These are phyloP conservation scores for Sarcophaga carnaria DNA, from an alignment of 2,888 invertebrate genomes.

Conservation along the genomic window DNA sequence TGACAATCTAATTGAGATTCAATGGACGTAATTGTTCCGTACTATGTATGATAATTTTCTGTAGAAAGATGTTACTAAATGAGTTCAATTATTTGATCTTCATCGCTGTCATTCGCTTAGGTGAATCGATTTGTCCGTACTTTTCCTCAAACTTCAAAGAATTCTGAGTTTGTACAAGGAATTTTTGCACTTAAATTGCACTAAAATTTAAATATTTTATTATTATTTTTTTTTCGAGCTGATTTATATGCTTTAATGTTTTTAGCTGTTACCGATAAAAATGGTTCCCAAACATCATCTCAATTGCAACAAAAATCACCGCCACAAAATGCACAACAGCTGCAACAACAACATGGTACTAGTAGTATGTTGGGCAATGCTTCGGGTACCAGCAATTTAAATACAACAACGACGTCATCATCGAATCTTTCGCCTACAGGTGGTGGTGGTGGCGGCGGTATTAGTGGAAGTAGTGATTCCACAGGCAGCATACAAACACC, in stretches of 20 bases:
- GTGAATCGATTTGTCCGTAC: no score
- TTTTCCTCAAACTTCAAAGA: no score
- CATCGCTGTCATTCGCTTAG: no score
- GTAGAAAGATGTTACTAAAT: no score
- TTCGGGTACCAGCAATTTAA: conserved; percentile 76
- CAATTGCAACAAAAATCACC: conserved; percentile 78
- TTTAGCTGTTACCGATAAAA: conserved; percentile 79
- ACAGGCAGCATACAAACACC: conserved; percentile 72
- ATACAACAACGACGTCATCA: conserved; percentile 76
- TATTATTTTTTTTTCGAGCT: background rate
- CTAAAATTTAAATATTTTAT: no score
- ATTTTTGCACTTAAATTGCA: no score
- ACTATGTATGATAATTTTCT: no score
- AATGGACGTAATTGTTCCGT: no score
- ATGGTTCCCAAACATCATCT: conserved; percentile 78
- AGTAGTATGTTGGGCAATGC: conserved; percentile 65
- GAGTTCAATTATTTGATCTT: no score
- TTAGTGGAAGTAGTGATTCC: conserved; percentile 73
- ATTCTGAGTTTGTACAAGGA: no score
- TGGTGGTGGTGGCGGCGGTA: conserved; percentile 73
- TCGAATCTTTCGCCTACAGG: conserved; percentile 75
- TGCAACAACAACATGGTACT: conserved; percentile 70
- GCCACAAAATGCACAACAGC: conserved; percentile 75
- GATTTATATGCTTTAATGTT: background rate
- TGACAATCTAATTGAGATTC: no score